Conservation (phyloP, 2,888 invertebrate genomes). For the Chironomus riparius region DNA sequence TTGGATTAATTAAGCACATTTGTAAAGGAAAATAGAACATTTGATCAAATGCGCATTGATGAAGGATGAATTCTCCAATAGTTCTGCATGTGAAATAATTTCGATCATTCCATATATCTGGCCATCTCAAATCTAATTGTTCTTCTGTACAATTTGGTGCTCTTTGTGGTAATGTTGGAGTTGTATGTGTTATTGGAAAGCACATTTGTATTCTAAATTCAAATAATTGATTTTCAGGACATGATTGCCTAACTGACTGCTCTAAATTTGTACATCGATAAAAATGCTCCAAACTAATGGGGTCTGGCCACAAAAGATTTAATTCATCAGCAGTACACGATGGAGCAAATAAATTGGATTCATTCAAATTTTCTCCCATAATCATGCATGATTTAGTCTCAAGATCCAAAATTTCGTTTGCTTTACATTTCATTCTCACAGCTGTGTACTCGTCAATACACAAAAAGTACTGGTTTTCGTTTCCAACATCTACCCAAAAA, state of each 20-base stretch:
- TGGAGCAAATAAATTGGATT: not conserved
- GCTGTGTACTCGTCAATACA: too few species aligned
- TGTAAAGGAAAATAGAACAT: constrained; percentile 7
- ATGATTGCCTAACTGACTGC: not conserved
- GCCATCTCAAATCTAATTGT: not conserved
- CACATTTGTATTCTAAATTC: not conserved
- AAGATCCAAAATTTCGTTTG: not conserved
- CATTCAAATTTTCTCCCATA: not conserved
- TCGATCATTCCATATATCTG: not conserved
- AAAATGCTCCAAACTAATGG: not conserved
- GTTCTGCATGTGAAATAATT: constrained; percentile 8
- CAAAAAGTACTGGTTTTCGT: too few species aligned
- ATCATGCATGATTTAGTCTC: not conserved
- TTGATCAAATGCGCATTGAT: not conserved
- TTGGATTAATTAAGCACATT: not conserved
- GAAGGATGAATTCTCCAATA: not conserved
- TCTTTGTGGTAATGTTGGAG: not conserved
- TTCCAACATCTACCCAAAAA: too few species aligned
- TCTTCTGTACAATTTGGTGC: not conserved
- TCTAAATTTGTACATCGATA: constrained; percentile 3
- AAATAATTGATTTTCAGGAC: not conserved
- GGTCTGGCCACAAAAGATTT: constrained; percentile 5
- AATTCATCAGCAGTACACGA: not conserved
- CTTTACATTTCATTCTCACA: not conserved
- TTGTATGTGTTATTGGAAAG: not conserved